These are phyloP conservation scores for Altica lythri DNA, from an alignment of 2,888 invertebrate genomes.

Conservation along the genomic window DNA sequence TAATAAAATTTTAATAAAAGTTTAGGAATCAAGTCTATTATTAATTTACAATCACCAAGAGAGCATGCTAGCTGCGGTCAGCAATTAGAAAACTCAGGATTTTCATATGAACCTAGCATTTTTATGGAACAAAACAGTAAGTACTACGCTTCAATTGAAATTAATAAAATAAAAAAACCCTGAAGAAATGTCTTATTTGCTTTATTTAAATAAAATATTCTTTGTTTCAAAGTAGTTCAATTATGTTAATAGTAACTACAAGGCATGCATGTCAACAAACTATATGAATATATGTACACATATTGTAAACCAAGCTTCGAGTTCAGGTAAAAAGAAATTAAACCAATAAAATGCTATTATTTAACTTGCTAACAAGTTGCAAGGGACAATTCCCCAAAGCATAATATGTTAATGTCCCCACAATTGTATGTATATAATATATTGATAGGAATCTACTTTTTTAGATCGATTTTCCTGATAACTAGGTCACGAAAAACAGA, in stretches of 20 bases:
- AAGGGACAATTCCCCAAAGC: constrained; percentile 1
- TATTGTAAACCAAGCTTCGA: too few species aligned
- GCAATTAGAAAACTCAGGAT: constrained; percentile 74
- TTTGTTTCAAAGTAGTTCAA: too few species aligned
- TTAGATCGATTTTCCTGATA: constrained; percentile 10
- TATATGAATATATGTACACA: too few species aligned
- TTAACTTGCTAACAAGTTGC: constrained; percentile 1
- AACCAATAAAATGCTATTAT: too few species aligned
- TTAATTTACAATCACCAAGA: constrained; percentile 83
- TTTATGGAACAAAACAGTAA: constrained; percentile 86
- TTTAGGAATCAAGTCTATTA: constrained; percentile 78
- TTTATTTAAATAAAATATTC: too few species aligned
- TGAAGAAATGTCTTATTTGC: too few species aligned
- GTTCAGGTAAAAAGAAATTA: too few species aligned
- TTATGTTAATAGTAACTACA: too few species aligned
- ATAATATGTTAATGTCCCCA: constrained; percentile 11
- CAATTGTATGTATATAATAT: background rate
- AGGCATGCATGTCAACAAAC: too few species aligned
- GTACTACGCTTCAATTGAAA: constrained; percentile 47
- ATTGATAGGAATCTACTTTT: constrained; percentile 15
- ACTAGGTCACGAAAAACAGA: constrained; percentile 9
- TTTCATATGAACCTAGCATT: constrained; percentile 80
- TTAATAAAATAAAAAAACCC: too few species aligned
- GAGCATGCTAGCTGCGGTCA: constrained; percentile 88
- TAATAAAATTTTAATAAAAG: too few species aligned